A percentile compares a stretch with the other conserved stretches of the same genome.
Evolutionary conservation across 1,140 invertebrate species (phyloP).

Genomic region (Lepidurus arcticus): DNA sequence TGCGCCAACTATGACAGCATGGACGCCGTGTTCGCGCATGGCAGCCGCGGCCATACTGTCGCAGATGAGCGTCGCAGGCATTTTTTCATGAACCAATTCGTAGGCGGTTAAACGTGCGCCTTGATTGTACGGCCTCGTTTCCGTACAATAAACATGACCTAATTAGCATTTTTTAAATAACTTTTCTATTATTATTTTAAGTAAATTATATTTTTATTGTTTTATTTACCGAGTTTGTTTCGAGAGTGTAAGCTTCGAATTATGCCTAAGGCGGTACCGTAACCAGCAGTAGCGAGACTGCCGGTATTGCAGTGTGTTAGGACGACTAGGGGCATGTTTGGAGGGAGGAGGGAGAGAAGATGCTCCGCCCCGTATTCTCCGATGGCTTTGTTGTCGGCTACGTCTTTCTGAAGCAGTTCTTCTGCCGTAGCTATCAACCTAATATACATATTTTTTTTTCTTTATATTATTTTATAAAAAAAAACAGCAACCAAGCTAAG

Average conservation of each 20-base stretch:
- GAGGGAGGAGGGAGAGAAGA: conserved; percentile 54
- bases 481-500: too few species aligned
- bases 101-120: conserved; percentile 91
- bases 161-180: conserved; percentile 14
- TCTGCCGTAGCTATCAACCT: conserved; percentile 71
- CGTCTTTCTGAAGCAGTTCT: conserved; percentile 75
- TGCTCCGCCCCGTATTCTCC: conserved; percentile 71
- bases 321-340: conserved; percentile 57
- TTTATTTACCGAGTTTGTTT: conserved; percentile 61
- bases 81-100: conserved; percentile 87
- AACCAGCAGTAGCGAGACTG: conserved; percentile 90
- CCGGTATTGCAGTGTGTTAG: conserved; percentile 98
- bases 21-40: conserved; percentile 72
- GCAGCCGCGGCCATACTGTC: conserved; percentile 90
- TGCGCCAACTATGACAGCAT: conserved; percentile 77
- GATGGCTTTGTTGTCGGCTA: conserved; percentile 77
- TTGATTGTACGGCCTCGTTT: conserved; percentile 97
- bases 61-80: conserved; percentile 86
- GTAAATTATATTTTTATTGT: not conserved
- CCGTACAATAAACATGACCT: conserved; percentile 90
- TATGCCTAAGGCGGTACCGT: conserved; percentile 95
- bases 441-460: not conserved
- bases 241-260: conserved; percentile 69
- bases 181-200: not conserved
- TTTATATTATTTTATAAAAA: too few species aligned